A percentile compares a stretch with the other conserved stretches of the same genome.
phyloP scores from a whole-genome alignment of 1,140 invertebrate species.

The Rhopalosiphum padi region DNA sequence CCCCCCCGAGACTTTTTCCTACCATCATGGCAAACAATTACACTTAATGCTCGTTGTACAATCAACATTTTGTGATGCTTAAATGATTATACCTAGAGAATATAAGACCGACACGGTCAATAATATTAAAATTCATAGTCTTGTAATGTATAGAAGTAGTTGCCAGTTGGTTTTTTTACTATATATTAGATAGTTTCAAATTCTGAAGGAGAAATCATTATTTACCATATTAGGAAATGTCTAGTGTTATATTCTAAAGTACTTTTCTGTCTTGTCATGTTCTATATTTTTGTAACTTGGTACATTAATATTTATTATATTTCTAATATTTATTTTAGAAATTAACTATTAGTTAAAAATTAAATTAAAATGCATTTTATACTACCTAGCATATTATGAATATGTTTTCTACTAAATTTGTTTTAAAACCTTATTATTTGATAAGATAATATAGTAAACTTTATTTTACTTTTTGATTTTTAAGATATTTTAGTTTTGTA shows the following conservation, averaged over 20 bases:
- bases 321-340: not conserved
- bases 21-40: not conserved
- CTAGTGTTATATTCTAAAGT: not conserved
- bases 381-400: not conserved
- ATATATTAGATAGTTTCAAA: not conserved
- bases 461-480: not conserved
- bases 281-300: not conserved
- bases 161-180: not conserved
- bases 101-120: not conserved
- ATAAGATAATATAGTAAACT: not conserved
- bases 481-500: not conserved
- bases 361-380: not conserved
- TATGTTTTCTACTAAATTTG: not conserved
- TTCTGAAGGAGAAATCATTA: not conserved
- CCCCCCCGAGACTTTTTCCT: too few species aligned
- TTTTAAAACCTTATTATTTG: not conserved
- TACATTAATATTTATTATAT: not conserved
- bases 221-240: conserved; percentile 15
- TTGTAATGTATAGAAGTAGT: not conserved
- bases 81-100: not conserved
- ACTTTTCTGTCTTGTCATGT: not conserved
- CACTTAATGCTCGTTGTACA: not conserved
- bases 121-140: not conserved
- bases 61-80: not conserved
- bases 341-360: not conserved